phyloP scores from a whole-genome alignment of 2,888 invertebrate genomes.

The Suillia variegata region DNA sequence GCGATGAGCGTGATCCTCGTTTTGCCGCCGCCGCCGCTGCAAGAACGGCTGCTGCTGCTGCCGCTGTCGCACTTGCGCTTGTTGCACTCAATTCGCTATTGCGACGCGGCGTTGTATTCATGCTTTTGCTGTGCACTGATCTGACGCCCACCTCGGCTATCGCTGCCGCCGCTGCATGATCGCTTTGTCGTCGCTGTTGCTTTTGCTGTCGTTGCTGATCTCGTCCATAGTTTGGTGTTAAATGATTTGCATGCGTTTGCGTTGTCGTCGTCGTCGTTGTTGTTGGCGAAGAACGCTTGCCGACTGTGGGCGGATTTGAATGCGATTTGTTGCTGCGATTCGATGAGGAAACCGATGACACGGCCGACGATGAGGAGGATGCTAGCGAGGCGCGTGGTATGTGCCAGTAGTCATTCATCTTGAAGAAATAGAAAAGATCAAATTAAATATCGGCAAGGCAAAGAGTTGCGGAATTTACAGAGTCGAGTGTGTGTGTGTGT shows the following conservation, averaged over 20 bases:
- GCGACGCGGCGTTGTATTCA: slow-evolving; percentile 11
- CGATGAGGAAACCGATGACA: slow-evolving; percentile 63
- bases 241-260: neutral
- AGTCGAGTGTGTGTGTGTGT: neutral
- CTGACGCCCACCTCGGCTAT: slow-evolving; percentile 7
- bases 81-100: slow-evolving; percentile 30
- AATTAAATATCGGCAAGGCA: too few species aligned
- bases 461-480: too few species aligned
- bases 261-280: neutral
- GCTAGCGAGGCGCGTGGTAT: slow-evolving; percentile 80
- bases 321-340: slow-evolving; percentile 49
- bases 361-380: slow-evolving; percentile 49
- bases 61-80: slow-evolving; percentile 26
- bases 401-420: slow-evolving; percentile 71
- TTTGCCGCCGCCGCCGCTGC: slow-evolving; percentile 49
- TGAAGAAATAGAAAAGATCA: slow-evolving; percentile 9
- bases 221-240: slow-evolving; percentile 3
- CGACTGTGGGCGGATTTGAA: slow-evolving; percentile 45
- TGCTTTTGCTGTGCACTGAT: slow-evolving; percentile 11
- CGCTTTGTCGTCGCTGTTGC: slow-evolving; percentile 18
- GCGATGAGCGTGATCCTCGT: slow-evolving; percentile 68
- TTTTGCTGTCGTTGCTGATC: too few species aligned
- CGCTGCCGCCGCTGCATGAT: slow-evolving; percentile 1
- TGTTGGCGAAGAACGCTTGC: slow-evolving; percentile 14
- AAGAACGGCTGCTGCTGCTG: slow-evolving; percentile 39